Evolutionary conservation across 2,888 invertebrate genomes (phyloP).

Genomic region (Drosophila austrosaltans): DNA sequence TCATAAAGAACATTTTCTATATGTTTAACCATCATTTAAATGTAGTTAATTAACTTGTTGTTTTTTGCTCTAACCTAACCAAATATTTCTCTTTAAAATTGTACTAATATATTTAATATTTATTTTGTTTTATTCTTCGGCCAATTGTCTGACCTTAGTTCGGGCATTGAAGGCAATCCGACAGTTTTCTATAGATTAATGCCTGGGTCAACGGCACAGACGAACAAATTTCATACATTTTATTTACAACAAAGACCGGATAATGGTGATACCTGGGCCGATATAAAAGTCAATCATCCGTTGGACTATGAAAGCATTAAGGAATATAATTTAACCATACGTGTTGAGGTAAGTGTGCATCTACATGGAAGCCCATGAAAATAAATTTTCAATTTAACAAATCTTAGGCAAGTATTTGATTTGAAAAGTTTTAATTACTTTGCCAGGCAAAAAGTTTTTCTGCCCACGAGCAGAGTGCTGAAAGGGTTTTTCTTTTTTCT

Average conservation of each 20-base stretch:
- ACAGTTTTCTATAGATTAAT: slow-evolving; percentile 97
- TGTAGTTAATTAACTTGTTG: slow-evolving; percentile 41
- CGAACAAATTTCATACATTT: slow-evolving; percentile 97
- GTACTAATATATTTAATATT: slow-evolving; percentile 26
- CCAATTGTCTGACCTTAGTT: slow-evolving; percentile 85
- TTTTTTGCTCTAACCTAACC: not conserved
- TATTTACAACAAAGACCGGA: slow-evolving; percentile 97
- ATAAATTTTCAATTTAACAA: slow-evolving; percentile 70
- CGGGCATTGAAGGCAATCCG: slow-evolving; percentile 97
- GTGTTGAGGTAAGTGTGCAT: slow-evolving; percentile 92
- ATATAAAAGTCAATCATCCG: slow-evolving; percentile 97
- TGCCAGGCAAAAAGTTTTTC: slow-evolving; percentile 39
- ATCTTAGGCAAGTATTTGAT: slow-evolving; percentile 72
- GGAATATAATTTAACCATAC: slow-evolving; percentile 97
- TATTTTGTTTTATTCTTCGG: not conserved
- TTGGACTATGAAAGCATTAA: slow-evolving; percentile 97
- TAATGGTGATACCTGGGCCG: slow-evolving; percentile 96
- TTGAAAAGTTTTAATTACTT: slow-evolving; percentile 78
- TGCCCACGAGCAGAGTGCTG: slow-evolving; percentile 12
- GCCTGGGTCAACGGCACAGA: slow-evolving; percentile 97
- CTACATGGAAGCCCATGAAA: slow-evolving; percentile 16
- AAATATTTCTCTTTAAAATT: not conserved
- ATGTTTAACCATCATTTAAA: slow-evolving; percentile 50
- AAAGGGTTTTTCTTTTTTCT: not conserved
- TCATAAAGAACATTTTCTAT: slow-evolving; percentile 6